Evolutionary conservation across 2,113 vertebrate species (phyloP).

Genomic region (Naja naja): DNA sequence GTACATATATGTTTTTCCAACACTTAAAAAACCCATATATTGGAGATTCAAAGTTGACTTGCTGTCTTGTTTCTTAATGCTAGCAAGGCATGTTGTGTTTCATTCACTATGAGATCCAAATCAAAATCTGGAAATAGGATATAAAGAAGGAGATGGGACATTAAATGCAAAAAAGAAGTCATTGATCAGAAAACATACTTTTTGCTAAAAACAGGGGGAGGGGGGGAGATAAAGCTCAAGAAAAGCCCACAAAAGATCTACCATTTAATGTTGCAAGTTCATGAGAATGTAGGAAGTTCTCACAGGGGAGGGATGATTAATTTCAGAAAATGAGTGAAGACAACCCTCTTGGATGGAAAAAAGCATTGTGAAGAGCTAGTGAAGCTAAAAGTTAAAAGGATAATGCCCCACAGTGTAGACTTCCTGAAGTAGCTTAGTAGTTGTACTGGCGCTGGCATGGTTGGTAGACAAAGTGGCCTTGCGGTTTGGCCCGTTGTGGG

Average conservation of each 20-base stretch:
- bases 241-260: slow-evolving; percentile 19
- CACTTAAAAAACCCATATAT: neutral
- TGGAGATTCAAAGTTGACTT: slow-evolving; percentile 7
- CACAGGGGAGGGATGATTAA: neutral
- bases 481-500: slow-evolving; percentile 71
- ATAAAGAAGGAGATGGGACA: rapidly evolving
- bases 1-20: neutral
- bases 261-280: neutral
- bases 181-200: neutral
- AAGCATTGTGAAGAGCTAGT: slow-evolving; percentile 13
- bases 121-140: neutral
- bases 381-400: slow-evolving; percentile 20
- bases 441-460: slow-evolving; percentile 90
- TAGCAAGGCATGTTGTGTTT: neutral
- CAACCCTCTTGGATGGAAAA: neutral
- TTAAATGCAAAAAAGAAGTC: neutral
- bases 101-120: neutral
- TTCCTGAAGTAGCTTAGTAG: slow-evolving; percentile 75
- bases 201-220: neutral
- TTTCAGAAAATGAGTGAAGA: neutral
- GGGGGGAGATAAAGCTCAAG: neutral
- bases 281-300: slow-evolving; percentile 1
- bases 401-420: slow-evolving; percentile 35
- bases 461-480: slow-evolving; percentile 87
- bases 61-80: neutral